phyloP scores from a whole-genome alignment of 2,797 vertebrate genomes.

The Chrosomus eos region DNA sequence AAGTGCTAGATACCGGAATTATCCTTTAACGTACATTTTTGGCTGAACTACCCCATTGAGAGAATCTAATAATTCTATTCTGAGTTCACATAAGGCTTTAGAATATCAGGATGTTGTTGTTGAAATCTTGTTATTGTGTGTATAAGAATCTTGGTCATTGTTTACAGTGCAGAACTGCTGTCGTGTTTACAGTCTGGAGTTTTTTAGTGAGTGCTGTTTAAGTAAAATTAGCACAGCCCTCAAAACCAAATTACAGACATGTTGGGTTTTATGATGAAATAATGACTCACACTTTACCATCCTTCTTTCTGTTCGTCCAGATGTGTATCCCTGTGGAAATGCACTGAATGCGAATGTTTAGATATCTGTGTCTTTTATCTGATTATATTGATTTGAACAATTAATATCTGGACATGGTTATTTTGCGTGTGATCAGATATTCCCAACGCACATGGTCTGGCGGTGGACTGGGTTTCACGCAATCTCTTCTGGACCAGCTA shows the following conservation, averaged over 20 bases:
- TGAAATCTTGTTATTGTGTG: conserved; percentile 9
- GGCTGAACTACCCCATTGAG: neutral
- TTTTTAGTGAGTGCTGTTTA: conserved; percentile 13
- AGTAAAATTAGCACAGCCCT: conserved; percentile 34
- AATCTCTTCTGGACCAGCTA: conserved; percentile 91
- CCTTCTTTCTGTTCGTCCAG: neutral
- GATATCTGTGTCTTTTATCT: neutral
- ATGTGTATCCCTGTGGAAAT: conserved; percentile 23
- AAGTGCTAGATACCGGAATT: too few species aligned
- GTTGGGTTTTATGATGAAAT: conserved; percentile 25
- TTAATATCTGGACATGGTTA: conserved; percentile 4
- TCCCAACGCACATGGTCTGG: conserved; percentile 84
- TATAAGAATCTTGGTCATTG: neutral
- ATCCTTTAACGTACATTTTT: neutral
- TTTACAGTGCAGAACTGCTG: conserved; percentile 4
- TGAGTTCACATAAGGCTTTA: neutral
- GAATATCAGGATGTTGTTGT: conserved; percentile 14
- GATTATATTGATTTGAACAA: neutral
- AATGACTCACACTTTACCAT: conserved; percentile 13
- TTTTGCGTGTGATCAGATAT: conserved; percentile 72
- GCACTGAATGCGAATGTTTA: neutral
- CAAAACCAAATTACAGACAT: conserved; percentile 41
- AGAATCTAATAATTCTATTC: neutral
- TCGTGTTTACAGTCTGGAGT: conserved; percentile 9
- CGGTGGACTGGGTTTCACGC: conserved; percentile 88